Percentiles rank a stretch among this genome's conserved stretches.
These are phyloP conservation scores for Halocynthia aurantium DNA, from an alignment of 23 tunicate genomes.

Conservation along the genomic window DNA sequence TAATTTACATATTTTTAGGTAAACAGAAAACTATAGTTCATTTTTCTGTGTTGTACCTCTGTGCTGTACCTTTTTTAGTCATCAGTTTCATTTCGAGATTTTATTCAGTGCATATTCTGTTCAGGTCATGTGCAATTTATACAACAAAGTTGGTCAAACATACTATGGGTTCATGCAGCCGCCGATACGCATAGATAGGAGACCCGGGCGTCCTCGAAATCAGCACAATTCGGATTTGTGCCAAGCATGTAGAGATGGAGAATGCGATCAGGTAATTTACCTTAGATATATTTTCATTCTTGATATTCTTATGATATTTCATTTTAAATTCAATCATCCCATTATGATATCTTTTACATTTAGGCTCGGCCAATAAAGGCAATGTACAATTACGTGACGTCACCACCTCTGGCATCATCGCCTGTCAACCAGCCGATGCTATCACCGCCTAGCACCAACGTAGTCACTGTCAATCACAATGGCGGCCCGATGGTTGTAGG, in stretches of 20 bases:
- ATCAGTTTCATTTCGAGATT: too few relatives aligned
- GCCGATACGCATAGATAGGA: conserved; percentile 78
- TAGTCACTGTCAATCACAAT: background rate
- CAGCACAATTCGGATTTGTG: conserved; percentile 93
- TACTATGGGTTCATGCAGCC: conserved; percentile 82
- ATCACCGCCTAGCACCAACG: background rate
- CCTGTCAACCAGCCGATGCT: background rate
- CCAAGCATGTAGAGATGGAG: conserved; percentile 99
- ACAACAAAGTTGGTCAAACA: conserved; percentile 87
- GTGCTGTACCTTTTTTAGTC: too few relatives aligned
- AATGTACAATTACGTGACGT: conserved; percentile 15
- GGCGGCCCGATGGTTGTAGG: background rate
- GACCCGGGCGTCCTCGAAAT: conserved; percentile 95
- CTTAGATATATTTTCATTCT: background rate
- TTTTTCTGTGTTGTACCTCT: too few relatives aligned
- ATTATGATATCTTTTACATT: background rate
- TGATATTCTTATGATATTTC: background rate
- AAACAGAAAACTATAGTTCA: too few relatives aligned
- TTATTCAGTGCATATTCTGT: background rate
- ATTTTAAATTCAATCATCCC: background rate
- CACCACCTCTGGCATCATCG: background rate
- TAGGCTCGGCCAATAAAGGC: conserved; percentile 48
- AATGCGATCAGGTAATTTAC: conserved; percentile 80
- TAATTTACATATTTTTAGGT: too few relatives aligned
- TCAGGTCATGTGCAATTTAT: conserved; percentile 97